Percentiles rank a stretch among this genome's conserved stretches.
These are phyloP conservation scores for Amphipoea oculea DNA, from an alignment of 2,888 invertebrate species.

Conservation along the genomic window DNA sequence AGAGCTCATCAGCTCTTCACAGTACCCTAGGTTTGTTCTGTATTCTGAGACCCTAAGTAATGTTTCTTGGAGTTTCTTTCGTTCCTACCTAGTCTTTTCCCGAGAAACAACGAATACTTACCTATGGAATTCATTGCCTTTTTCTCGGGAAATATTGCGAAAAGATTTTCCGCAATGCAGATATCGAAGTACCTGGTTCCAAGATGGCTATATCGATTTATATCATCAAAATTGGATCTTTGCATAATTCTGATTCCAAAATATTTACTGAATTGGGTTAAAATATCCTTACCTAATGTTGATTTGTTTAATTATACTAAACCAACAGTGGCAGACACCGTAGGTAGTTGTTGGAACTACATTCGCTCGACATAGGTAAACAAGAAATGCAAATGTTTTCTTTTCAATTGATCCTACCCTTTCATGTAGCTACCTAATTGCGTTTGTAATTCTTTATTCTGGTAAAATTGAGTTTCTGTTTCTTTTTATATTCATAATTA, in stretches of 20 bases:
- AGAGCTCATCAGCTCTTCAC: too few species aligned
- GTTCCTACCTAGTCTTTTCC: not conserved
- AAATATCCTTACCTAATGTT: too few species aligned
- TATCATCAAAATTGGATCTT: not conserved
- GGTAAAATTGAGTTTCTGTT: not conserved
- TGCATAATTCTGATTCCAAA: not conserved
- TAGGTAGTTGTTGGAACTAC: not conserved
- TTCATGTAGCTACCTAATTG: not conserved
- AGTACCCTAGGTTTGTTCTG: too few species aligned
- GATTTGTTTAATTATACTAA: not conserved
- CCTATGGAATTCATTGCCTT: not conserved
- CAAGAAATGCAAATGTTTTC: not conserved
- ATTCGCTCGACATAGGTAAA: not conserved
- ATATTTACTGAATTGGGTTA: too few species aligned
- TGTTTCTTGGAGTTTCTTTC: not conserved
- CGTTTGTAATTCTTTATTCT: not conserved
- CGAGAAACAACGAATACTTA: not conserved
- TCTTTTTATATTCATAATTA: not conserved
- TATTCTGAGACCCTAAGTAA: too few species aligned
- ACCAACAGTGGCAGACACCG: too few species aligned
- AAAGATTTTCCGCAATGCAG: slow-evolving; percentile 38
- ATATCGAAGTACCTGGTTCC: not conserved
- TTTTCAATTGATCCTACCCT: slow-evolving; percentile 11
- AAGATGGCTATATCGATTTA: slow-evolving; percentile 15
- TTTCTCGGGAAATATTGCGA: not conserved